A percentile compares a stretch with the other conserved stretches of the same genome.
Conservation (phyloP, 1,140 invertebrate species). For the Dufourea novaeangliae region DNA sequence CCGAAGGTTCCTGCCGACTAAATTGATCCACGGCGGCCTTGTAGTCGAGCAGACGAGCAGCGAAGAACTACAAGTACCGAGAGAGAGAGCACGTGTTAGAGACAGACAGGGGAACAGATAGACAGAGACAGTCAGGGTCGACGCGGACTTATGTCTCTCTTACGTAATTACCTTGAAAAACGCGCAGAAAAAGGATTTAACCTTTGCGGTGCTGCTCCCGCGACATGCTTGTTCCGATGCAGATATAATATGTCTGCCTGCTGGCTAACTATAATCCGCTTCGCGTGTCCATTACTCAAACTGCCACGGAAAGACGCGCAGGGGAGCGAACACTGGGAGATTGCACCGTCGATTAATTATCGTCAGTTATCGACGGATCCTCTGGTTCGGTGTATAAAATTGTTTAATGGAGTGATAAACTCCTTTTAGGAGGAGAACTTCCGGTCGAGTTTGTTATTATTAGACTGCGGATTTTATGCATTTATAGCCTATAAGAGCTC, state of each 20-base stretch:
- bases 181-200: constrained; percentile 31
- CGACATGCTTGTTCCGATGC: background rate
- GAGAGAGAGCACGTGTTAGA: constrained; percentile 14
- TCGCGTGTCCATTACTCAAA: too few species aligned
- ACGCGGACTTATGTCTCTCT: constrained; percentile 50
- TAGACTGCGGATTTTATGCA: too few species aligned
- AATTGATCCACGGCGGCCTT: constrained; percentile 50
- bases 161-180: constrained; percentile 49
- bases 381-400: too few species aligned
- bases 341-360: too few species aligned
- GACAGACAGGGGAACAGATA: background rate
- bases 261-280: too few species aligned
- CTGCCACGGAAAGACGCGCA: too few species aligned
- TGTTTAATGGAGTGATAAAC: too few species aligned
- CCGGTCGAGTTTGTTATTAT: too few species aligned
- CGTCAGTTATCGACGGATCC: too few species aligned
- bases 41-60: constrained; percentile 34
- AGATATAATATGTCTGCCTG: background rate
- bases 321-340: too few species aligned
- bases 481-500: too few species aligned
- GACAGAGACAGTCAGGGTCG: constrained; percentile 44
- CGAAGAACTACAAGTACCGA: constrained; percentile 55
- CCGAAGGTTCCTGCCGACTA: constrained; percentile 39
- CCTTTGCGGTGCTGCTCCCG: background rate
- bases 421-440: too few species aligned